Conservation (phyloP, 2,113 vertebrate genomes). For the Callionymus lyra region DNA sequence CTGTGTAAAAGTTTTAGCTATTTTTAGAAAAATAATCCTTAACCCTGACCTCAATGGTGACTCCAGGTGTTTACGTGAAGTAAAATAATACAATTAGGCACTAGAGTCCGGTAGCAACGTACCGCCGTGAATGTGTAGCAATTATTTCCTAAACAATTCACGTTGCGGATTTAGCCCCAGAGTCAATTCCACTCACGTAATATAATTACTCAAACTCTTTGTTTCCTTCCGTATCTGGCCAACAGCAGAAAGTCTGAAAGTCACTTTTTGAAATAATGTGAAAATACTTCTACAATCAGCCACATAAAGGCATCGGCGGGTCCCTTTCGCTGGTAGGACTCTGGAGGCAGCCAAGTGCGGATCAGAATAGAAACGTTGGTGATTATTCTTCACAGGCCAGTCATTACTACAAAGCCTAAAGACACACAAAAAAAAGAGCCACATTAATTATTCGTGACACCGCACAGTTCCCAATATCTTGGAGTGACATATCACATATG, state of each 20-base stretch:
- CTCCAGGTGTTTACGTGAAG: too few species aligned
- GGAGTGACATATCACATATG: constrained; percentile 14
- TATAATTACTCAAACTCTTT: constrained; percentile 16
- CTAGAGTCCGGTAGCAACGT: too few species aligned
- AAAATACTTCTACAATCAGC: constrained; percentile 17
- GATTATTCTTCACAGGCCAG: constrained; percentile 30
- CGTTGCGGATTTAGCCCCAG: too few species aligned
- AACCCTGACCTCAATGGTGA: too few species aligned
- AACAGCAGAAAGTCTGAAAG: constrained; percentile 11
- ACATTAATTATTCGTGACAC: constrained; percentile 34
- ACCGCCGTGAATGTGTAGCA: too few species aligned
- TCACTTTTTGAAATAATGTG: constrained; percentile 15
- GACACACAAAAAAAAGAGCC: constrained; percentile 7
- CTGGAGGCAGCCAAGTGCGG: constrained; percentile 11
- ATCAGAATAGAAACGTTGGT: constrained; percentile 20
- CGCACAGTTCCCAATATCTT: constrained; percentile 12
- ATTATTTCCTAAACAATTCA: too few species aligned
- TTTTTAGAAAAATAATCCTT: too few species aligned
- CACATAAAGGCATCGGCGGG: constrained; percentile 15
- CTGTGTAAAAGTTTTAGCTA: too few species aligned
- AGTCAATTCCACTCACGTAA: background rate
- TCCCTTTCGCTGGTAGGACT: constrained; percentile 21
- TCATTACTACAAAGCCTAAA: constrained; percentile 21
- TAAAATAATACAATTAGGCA: too few species aligned
- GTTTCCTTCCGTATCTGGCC: background rate